Evolutionary conservation across 1,140 invertebrate genomes (phyloP).

Genomic region (Papilio polyxenes): DNA sequence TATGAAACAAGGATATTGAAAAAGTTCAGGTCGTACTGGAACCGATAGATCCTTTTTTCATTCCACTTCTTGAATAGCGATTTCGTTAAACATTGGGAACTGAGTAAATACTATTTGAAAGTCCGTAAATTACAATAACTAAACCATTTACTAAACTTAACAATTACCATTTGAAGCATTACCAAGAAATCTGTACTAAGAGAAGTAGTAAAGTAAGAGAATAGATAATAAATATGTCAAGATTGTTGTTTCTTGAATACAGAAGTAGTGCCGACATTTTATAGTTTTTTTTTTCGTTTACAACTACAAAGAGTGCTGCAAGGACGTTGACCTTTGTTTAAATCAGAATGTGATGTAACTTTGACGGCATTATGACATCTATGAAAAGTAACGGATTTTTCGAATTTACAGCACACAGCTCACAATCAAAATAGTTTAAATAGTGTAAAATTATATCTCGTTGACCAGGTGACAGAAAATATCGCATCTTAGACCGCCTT

Average conservation of each 20-base stretch:
- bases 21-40: background rate
- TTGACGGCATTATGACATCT: background rate
- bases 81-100: conserved; percentile 1
- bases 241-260: conserved; percentile 30
- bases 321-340: background rate
- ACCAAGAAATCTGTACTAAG: conserved; percentile 32
- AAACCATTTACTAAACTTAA: conserved; percentile 9
- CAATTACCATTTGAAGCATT: conserved; percentile 15
- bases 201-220: conserved; percentile 34
- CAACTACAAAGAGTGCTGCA: conserved; percentile 23
- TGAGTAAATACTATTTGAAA: background rate
- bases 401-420: too few relatives aligned
- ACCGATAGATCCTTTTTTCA: background rate
- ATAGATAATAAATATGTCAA: conserved; percentile 35
- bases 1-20: background rate
- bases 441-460: too few relatives aligned
- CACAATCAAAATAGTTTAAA: too few relatives aligned
- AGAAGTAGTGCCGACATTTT: conserved; percentile 31
- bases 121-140: background rate
- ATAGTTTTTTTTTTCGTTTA: conserved; percentile 34
- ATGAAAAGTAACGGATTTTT: too few relatives aligned
- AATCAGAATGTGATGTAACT: conserved; percentile 13
- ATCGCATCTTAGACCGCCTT: too few relatives aligned
- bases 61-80: background rate
- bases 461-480: too few relatives aligned